Evolutionary conservation across 2,888 invertebrate genomes (phyloP).

Genomic region (Dicycla oo): DNA sequence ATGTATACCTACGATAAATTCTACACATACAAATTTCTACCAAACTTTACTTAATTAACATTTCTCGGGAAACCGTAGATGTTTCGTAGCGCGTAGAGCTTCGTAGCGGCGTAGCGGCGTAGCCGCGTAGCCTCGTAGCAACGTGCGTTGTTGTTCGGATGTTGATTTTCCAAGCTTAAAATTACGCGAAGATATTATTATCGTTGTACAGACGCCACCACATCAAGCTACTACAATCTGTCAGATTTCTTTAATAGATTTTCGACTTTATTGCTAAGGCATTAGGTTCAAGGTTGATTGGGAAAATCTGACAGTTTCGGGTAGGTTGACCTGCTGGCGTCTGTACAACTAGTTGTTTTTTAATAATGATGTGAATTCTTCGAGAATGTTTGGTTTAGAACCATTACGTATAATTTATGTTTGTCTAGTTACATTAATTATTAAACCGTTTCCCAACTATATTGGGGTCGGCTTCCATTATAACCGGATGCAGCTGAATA

Average conservation of each 20-base stretch:
- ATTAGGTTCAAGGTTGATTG: too few species aligned
- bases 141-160: constrained; percentile 24
- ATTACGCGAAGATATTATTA: constrained; percentile 26
- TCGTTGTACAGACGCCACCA: too few species aligned
- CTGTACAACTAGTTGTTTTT: constrained; percentile 18
- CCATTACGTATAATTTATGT: constrained; percentile 18
- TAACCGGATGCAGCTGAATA: too few species aligned
- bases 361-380: constrained; percentile 7
- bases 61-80: constrained; percentile 47
- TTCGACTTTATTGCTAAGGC: too few species aligned
- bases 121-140: constrained; percentile 38
- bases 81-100: constrained; percentile 50
- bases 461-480: too few species aligned
- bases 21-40: constrained; percentile 41
- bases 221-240: too few species aligned
- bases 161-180: constrained; percentile 46
- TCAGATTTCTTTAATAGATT: too few species aligned
- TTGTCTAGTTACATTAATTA: background rate
- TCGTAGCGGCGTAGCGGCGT: constrained; percentile 36
- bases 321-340: too few species aligned
- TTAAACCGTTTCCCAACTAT: too few species aligned
- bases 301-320: too few species aligned
- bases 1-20: constrained; percentile 32
- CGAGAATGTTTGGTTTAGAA: constrained; percentile 19
- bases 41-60: constrained; percentile 61